Base-by-base conservation (phyloP, 2,113 vertebrate genomes). In the Gnathochromis pfefferi region DNA sequence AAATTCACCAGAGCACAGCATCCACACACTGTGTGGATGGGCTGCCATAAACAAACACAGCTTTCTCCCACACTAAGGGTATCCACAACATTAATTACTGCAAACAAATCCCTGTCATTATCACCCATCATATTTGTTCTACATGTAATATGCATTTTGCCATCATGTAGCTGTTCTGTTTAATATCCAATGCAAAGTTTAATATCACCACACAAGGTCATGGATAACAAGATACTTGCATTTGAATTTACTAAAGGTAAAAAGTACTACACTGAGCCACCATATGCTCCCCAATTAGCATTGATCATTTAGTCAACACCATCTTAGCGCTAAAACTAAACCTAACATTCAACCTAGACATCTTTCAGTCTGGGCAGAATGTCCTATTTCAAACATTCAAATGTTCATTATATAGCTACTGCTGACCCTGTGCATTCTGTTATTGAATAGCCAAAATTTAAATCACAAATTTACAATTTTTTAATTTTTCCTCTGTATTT, bases 21-120 rank as follows among this genome's bases (percentile, higher is more conserved):
- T 88, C 81, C 19, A 83, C 60, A 91, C 57, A 49, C 42, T 31
- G 57, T 33, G 80, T 23, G 55, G 35, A 84, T 53, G 47, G 23
- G 42, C 19, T 19, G 3, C 26, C 80, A 60, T 73, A 85, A 88
- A 87, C 86, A 93, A 82, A 93, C 55, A 87, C 51, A 55, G 68
- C 38, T 80, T 47, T 88, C 55, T 84, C 68, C 12, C 40, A 54
- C 68, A 58, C 49, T n/a, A 63, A 88, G 53, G 33, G 51, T 87
- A 68, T 70, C 49, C 84, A 83, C 68, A 83, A 86, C 80, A 83
- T 55, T 87, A 87, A 90, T 88, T 90, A 92, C 81, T 82, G 79
- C 78, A 85, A 84, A 82, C 57, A 83, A 90, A 89, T 70, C 54
- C 58, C 68, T 21, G 80, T 83, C 58, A 79, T 84, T 70, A 88